These are phyloP conservation scores for Eulemur albifrons DNA, from an alignment of 2,797 vertebrate species.

Conservation along the genomic window DNA sequence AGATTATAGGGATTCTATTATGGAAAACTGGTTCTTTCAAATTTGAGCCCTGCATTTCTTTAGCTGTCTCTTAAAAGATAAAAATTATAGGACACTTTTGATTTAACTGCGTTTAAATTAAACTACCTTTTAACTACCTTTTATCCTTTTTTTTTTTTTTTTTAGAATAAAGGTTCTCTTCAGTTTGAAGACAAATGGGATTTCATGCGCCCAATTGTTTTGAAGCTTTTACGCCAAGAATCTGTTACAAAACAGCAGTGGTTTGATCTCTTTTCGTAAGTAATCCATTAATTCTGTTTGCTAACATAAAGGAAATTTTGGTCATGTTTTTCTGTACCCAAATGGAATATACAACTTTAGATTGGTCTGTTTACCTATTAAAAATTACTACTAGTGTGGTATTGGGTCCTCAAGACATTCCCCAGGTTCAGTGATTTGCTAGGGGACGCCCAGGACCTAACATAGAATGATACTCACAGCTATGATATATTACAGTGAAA, in stretches of 20 bases:
- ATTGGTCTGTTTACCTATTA: background rate
- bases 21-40: constrained; percentile 40
- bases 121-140: constrained; percentile 45
- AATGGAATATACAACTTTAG: background rate
- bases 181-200: constrained; percentile 99
- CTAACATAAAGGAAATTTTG: constrained; percentile 33
- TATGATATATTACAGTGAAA: background rate
- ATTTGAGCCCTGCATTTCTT: constrained; percentile 16
- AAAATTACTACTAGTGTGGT: background rate
- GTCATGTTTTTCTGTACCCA: background rate
- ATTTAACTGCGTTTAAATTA: constrained; percentile 63
- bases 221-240: constrained; percentile 98
- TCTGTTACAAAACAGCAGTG: constrained; percentile 98
- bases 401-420: background rate
- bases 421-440: background rate
- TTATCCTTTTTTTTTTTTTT: constrained; percentile 41
- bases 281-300: constrained; percentile 69
- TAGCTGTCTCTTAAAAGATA: constrained; percentile 26
- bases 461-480: background rate
- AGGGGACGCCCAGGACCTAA: background rate
- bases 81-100: constrained; percentile 29
- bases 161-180: constrained; percentile 98
- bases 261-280: constrained; percentile 99
- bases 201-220: constrained; percentile 97
- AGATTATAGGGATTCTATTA: constrained; percentile 11